Percentiles rank a stretch among this genome's conserved stretches.
Conservation (phyloP, 2,113 vertebrate genomes). For the Grallaria varia region DNA sequence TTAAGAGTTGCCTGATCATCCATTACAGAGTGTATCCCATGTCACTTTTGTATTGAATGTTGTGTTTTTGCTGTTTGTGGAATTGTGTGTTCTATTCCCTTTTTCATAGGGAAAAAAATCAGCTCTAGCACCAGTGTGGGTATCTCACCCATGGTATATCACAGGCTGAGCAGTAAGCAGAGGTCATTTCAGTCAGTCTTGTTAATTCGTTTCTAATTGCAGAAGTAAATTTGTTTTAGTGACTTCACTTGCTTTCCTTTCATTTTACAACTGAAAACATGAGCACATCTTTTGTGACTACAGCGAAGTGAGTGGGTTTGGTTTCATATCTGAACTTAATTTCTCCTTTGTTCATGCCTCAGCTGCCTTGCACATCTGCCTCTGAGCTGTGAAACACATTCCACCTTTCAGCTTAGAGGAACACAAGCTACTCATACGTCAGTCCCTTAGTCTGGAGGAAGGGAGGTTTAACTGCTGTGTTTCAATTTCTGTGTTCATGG, state of each 20-base stretch:
- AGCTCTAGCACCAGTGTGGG: neutral
- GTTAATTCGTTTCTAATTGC: neutral
- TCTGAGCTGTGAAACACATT: neutral
- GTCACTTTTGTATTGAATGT: neutral
- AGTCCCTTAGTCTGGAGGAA: neutral
- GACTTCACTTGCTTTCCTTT: slow-evolving; percentile 20
- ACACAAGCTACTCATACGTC: neutral
- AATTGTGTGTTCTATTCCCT: neutral
- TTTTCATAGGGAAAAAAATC: neutral
- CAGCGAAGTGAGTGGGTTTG: neutral
- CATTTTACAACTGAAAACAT: neutral
- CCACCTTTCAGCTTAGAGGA: neutral
- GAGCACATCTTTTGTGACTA: neutral
- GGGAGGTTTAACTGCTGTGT: neutral
- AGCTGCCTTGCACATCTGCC: slow-evolving; percentile 1
- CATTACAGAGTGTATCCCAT: fast-evolving
- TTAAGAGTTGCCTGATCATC: neutral
- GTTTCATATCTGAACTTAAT: neutral
- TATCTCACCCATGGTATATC: neutral
- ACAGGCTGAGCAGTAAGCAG: neutral
- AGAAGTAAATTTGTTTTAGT: neutral
- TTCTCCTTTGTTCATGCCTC: neutral
- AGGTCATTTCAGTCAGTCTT: neutral
- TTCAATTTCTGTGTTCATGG: neutral
- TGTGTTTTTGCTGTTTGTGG: neutral